Base-by-base conservation (phyloP, 1,140 invertebrate species). In the Diuraphis noxia region DNA sequence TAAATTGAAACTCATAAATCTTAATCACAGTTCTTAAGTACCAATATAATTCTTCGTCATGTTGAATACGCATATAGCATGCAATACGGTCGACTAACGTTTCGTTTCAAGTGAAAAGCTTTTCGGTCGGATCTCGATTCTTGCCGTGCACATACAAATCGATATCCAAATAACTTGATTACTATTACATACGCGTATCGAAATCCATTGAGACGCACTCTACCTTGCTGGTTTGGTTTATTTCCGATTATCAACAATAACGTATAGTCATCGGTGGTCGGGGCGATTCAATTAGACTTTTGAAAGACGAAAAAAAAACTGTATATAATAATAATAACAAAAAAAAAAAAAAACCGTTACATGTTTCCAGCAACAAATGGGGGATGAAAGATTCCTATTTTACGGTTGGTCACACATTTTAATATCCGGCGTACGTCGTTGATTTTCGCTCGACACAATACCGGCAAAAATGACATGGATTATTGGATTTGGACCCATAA, bases 361-460 rank as follows among this genome's bases (percentile, higher is more conserved):
- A 87, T 30, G 49, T 87, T 56, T 87, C 36, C 34, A 72, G 4
- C 72, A 79, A 79, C 88, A 89, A 89, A 89, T 89, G 63, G 88
- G 63, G 88, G 88, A 89, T 89, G 40, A 79, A 89, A 89, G 88
- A 43, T 43, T 89, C 41, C 81, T 52, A 52, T 91, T 91, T 91
- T 40, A 91, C 77, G 89, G 89, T 46, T 30, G 89, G 89, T 5
- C 89, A 49, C 89, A 91, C 77, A 91, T 91, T 91, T 90, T 91
- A 91, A 91, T 91, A 91, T 91, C 89, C 89, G 89, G 89, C 89
- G 88, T 91, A 49, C 89, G 25, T 52, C n/a, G 72, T 90, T 90
- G 63, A 79, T 90, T 46, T 79, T 36, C n/a, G 88, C 72, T 79
- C 63, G 21, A 89, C 56, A 72, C 88, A 81, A 90, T 79, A 49